Evolutionary conservation across 2,797 vertebrate genomes (phyloP).

Genomic region (Sylvia borin): DNA sequence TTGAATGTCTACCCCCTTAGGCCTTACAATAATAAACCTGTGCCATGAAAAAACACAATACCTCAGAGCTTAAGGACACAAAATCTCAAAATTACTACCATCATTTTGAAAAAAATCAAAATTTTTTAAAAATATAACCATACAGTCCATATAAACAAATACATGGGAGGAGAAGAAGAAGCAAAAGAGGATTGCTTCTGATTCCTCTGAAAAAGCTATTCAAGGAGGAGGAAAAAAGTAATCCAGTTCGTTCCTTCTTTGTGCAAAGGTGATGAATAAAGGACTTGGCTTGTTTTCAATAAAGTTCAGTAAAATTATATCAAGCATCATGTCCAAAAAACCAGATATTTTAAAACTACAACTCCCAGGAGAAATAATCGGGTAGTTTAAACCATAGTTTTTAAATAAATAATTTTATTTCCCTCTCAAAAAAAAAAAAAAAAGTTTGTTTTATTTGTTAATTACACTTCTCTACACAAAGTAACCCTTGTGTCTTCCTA

Average conservation of each 20-base stretch:
- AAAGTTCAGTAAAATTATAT: not conserved
- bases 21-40: not conserved
- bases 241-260: not conserved
- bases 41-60: not conserved
- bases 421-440: not conserved
- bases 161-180: not conserved
- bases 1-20: not conserved
- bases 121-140: not conserved
- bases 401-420: not conserved
- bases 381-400: not conserved
- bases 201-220: not conserved
- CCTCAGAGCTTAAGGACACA: not conserved
- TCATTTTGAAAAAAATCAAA: not conserved
- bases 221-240: not conserved
- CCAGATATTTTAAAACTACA: not conserved
- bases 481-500: constrained; percentile 60
- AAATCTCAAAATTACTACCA: not conserved
- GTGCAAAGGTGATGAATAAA: not conserved
- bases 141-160: not conserved
- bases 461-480: constrained; percentile 65
- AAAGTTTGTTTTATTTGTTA: constrained; percentile 15
- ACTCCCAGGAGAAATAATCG: not conserved
- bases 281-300: not conserved
- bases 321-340: not conserved
- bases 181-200: not conserved